Conservation (phyloP, 2,888 invertebrate species). For the Marronus borbonicus region DNA sequence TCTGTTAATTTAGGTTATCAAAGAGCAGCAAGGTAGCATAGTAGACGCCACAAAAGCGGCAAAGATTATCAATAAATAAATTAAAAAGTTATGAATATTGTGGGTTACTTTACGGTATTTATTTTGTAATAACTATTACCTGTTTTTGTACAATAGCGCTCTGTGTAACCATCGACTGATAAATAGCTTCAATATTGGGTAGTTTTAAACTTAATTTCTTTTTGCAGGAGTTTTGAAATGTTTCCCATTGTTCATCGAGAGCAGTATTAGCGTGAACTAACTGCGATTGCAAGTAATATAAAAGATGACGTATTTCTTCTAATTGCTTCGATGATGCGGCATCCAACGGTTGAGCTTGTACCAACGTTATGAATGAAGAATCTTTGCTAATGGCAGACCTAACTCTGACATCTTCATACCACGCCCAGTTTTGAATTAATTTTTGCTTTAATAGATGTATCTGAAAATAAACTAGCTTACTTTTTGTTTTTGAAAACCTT, state of each 20-base stretch:
- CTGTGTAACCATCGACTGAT: constrained; percentile 84
- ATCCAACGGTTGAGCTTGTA: constrained; percentile 73
- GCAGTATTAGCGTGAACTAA: constrained; percentile 80
- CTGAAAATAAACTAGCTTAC: constrained; percentile 53
- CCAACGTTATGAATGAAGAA: constrained; percentile 63
- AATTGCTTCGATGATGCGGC: constrained; percentile 80
- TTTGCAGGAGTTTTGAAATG: constrained; percentile 73
- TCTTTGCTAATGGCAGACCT: constrained; percentile 68
- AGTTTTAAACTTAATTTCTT: constrained; percentile 74
- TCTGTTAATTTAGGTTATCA: too few species aligned
- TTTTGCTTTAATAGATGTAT: constrained; percentile 72
- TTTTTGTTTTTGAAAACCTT: not conserved
- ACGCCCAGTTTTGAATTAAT: constrained; percentile 73
- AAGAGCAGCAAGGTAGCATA: too few species aligned
- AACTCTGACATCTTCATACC: constrained; percentile 74
- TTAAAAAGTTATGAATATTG: too few species aligned
- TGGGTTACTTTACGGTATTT: too few species aligned
- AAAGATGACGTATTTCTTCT: constrained; percentile 78
- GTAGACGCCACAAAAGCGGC: too few species aligned
- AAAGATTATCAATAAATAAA: too few species aligned
- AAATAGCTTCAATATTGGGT: constrained; percentile 84
- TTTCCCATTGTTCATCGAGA: constrained; percentile 85
- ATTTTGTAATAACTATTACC: constrained; percentile 50
- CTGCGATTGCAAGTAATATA: constrained; percentile 84
- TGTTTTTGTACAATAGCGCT: constrained; percentile 79